Percentiles rank a stretch among this genome's conserved stretches.
Evolutionary conservation across 2,797 vertebrate species (phyloP).

Genomic region (Semotilus atromaculatus): DNA sequence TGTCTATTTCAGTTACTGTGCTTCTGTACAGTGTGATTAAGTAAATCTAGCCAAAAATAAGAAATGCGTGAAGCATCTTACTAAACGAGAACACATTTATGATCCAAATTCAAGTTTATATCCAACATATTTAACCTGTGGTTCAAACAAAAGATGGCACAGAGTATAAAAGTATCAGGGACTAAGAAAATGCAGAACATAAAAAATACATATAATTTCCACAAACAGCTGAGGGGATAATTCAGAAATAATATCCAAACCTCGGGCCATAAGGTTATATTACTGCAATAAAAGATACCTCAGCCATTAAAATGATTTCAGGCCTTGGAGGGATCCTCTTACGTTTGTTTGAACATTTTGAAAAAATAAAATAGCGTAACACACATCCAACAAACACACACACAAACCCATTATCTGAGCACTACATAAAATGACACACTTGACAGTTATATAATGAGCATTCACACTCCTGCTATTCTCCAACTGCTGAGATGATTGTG

Average conservation of each 20-base stretch:
- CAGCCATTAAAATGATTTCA: slow-evolving; percentile 51
- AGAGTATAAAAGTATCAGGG: neutral
- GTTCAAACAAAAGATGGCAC: slow-evolving; percentile 12
- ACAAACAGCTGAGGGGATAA: slow-evolving; percentile 35
- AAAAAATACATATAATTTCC: slow-evolving; percentile 38
- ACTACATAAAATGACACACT: slow-evolving; percentile 50
- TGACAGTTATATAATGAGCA: slow-evolving; percentile 59
- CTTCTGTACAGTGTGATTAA: neutral
- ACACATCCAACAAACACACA: slow-evolving; percentile 49
- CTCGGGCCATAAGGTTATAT: slow-evolving; percentile 47
- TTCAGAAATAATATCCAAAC: slow-evolving; percentile 52
- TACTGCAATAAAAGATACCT: slow-evolving; percentile 50
- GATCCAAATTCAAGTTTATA: slow-evolving; percentile 1
- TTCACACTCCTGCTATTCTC: slow-evolving; percentile 49
- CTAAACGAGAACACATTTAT: neutral
- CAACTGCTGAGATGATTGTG: slow-evolving; percentile 41
- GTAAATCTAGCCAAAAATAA: neutral
- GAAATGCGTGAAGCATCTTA: neutral
- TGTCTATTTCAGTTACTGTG: neutral
- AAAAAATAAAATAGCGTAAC: slow-evolving; percentile 4
- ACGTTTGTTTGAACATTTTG: slow-evolving; percentile 27
- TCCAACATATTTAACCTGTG: slow-evolving; percentile 26
- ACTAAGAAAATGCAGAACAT: slow-evolving; percentile 22
- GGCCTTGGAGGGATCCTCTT: slow-evolving; percentile 45
- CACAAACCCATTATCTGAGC: slow-evolving; percentile 39